These are phyloP conservation scores for Thecocarcelia acutangulata DNA, from an alignment of 2,888 invertebrate genomes.

Conservation along the genomic window DNA sequence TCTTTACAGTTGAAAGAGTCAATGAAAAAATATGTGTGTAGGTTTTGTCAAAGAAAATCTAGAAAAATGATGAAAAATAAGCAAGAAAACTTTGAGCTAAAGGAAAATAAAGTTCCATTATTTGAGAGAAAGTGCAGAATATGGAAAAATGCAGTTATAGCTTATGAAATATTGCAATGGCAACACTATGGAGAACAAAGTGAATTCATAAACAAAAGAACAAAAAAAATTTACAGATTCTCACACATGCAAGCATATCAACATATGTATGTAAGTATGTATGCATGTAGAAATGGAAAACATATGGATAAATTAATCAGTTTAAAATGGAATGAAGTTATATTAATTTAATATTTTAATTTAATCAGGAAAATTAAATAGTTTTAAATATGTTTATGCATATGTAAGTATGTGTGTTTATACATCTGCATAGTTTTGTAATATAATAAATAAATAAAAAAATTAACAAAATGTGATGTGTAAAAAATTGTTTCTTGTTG, in stretches of 20 bases:
- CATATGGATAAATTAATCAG: slow-evolving; percentile 42
- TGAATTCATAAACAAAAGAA: too few species aligned
- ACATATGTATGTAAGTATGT: background rate
- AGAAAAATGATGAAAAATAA: too few species aligned
- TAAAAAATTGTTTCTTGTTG: slow-evolving; percentile 2
- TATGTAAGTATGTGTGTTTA: background rate
- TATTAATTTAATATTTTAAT: background rate
- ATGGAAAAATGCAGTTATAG: background rate
- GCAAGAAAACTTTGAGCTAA: background rate
- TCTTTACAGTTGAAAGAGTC: background rate
- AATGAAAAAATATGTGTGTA: too few species aligned
- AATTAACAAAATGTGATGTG: background rate
- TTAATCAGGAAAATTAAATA: background rate
- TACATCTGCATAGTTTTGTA: background rate
- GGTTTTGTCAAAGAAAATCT: too few species aligned
- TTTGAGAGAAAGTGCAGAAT: background rate
- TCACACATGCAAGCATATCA: too few species aligned
- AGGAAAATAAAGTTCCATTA: background rate
- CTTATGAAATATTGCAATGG: background rate
- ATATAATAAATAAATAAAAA: too few species aligned
- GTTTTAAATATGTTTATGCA: background rate
- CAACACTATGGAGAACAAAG: slow-evolving; percentile 10
- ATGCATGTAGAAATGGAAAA: background rate
- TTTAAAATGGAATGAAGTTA: background rate
- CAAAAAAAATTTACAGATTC: too few species aligned